Conservation (phyloP, 2,113 vertebrate genomes). For the Hirundichthys speculiger region DNA sequence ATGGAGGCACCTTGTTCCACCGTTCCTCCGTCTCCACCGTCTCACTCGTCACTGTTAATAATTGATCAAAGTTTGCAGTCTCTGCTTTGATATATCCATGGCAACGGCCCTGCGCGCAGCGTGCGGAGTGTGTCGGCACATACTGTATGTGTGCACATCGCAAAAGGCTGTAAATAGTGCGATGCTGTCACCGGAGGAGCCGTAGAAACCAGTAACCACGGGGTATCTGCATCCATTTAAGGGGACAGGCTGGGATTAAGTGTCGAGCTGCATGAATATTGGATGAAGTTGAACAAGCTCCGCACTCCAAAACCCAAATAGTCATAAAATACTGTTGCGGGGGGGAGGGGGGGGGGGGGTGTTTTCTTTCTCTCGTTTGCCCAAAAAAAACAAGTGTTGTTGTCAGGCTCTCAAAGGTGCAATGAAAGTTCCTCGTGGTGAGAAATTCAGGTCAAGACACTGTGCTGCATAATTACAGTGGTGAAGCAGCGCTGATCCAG, state of each 20-base stretch:
- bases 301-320: constrained; percentile 26
- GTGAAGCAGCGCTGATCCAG: constrained; percentile 16
- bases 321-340: constrained; percentile 20
- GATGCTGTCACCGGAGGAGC: constrained; percentile 58
- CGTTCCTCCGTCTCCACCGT: constrained; percentile 51
- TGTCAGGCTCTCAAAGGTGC: neutral
- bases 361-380: constrained; percentile 33
- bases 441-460: constrained; percentile 29
- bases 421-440: constrained; percentile 23
- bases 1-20: constrained; percentile 56
- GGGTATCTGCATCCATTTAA: constrained; percentile 59
- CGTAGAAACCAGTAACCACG: constrained; percentile 54
- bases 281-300: constrained; percentile 61
- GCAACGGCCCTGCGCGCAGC: constrained; percentile 61
- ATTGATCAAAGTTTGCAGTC: constrained; percentile 83
- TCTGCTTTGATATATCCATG: constrained; percentile 80
- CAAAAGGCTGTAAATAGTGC: constrained; percentile 66
- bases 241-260: constrained; percentile 65
- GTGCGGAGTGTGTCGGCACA: constrained; percentile 7
- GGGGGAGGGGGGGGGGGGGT: too few species aligned
- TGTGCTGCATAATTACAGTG: constrained; percentile 24
- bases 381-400: neutral
- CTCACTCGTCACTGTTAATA: constrained; percentile 76
- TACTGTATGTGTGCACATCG: constrained; percentile 29
- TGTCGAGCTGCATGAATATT: constrained; percentile 67